These are phyloP conservation scores for Psammodynastes pulverulentus DNA, from an alignment of 2,113 vertebrate genomes.

Conservation along the genomic window DNA sequence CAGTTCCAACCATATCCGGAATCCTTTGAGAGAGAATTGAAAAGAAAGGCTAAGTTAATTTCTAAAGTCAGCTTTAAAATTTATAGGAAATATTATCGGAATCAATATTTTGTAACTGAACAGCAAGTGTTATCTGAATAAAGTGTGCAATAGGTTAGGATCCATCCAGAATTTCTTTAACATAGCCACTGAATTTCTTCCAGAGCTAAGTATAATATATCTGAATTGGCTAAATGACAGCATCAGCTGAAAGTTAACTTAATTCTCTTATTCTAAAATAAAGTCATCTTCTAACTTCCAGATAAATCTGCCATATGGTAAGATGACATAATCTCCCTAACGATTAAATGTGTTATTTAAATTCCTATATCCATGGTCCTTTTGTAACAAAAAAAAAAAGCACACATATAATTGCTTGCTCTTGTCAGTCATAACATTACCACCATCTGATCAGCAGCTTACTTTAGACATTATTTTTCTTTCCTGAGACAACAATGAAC, in stretches of 20 bases:
- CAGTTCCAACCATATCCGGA: background rate
- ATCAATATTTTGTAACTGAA: conserved; percentile 16
- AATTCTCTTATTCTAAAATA: background rate
- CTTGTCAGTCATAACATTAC: background rate
- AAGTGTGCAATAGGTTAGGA: background rate
- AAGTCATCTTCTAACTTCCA: background rate
- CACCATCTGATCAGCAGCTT: background rate
- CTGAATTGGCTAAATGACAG: background rate
- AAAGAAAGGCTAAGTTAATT: background rate
- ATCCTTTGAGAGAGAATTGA: background rate
- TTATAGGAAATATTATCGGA: background rate
- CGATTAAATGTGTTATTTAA: conserved; percentile 8
- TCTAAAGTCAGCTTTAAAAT: background rate
- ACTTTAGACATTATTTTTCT: background rate
- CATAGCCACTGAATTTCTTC: conserved; percentile 1
- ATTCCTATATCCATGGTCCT: background rate
- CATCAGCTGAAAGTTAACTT: background rate
- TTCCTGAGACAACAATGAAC: background rate
- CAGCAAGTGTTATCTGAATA: background rate
- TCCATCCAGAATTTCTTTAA: background rate
- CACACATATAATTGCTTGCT: background rate
- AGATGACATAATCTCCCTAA: background rate
- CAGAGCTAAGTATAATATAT: background rate
- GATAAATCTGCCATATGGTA: background rate
- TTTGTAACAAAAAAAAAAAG: background rate